phyloP scores from a whole-genome alignment of 2,888 invertebrate genomes.

The Eilema depressum region DNA sequence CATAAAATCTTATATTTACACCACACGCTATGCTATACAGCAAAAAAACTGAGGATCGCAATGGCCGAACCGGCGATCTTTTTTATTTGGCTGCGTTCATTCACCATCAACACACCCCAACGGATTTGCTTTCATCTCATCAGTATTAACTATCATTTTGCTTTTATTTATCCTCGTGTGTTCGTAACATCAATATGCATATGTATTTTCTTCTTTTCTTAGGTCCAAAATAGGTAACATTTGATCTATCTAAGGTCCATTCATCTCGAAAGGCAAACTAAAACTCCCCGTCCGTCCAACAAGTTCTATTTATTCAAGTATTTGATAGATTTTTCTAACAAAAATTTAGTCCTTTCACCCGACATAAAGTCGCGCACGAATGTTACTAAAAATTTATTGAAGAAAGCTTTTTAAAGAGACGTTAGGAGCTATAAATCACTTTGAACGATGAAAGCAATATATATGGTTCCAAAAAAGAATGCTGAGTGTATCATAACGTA shows the following conservation, averaged over 20 bases:
- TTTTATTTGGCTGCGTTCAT: slow-evolving; percentile 63
- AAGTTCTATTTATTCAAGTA: background rate
- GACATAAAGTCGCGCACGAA: background rate
- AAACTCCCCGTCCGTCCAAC: background rate
- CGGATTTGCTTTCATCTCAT: slow-evolving; percentile 50
- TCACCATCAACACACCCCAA: slow-evolving; percentile 47
- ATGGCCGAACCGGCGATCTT: slow-evolving; percentile 49
- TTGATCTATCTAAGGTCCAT: background rate
- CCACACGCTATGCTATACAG: slow-evolving; percentile 50
- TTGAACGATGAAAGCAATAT: background rate
- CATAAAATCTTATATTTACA: slow-evolving; percentile 22
- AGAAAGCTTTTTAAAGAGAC: slow-evolving; percentile 2
- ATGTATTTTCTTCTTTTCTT: background rate
- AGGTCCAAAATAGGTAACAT: too few relatives aligned
- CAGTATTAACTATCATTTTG: slow-evolving; percentile 27
- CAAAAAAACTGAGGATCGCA: slow-evolving; percentile 52
- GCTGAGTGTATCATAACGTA: background rate
- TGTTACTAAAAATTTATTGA: background rate
- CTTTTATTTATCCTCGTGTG: slow-evolving; percentile 13
- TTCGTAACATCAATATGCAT: background rate
- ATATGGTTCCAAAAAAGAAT: background rate
- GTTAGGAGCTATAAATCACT: slow-evolving; percentile 5
- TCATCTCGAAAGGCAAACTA: background rate
- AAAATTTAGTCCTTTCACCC: background rate
- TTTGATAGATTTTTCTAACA: background rate